Base-by-base conservation (phyloP, 2,113 vertebrate genomes). In the Sander vitreus region DNA sequence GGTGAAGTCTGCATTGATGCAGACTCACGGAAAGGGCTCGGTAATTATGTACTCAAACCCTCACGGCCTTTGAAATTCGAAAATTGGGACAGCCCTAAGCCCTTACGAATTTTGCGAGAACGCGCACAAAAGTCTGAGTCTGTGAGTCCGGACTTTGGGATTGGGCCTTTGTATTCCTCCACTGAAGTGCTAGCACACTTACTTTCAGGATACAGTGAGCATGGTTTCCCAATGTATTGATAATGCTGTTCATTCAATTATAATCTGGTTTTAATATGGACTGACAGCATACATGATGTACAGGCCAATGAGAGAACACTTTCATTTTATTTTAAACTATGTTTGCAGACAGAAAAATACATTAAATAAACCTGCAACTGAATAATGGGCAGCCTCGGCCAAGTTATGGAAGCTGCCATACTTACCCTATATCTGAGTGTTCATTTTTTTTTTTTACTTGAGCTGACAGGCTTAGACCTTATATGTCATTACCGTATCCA, bases 351-450 rank as follows among this genome's bases (percentile, higher is more conserved):
- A 68, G 62, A 16, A 36, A 62, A 33, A 7, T 19, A 53, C 51
- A n/a, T 75, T 78, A 76, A 75, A 72, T 59, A 45, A 69, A 69
- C 54, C 48, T 36, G 59, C 71, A 81, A 65, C 25, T 60, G 71
- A 84, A 54, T 68, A 19, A 66, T 53, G 45, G 27, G 45, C 45
- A 54, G 62, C 48, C 72, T 55, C 12, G 1, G 47, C 60, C 50
- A 59, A 67, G 39, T 66, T 53, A 10, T 80, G 55, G 6, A 83
- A 60, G 54, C 65, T 55, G 48, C 65, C 73, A 2, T 25, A 62
- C 33, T 10, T 67, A 75, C 63, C 9, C 0, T 43, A 11, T 43
- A 76, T 76, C 12, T 67, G 70, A 64, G 30, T 21, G 25, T 45
- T 69, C 1, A 25, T 53, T 39, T 39, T 43, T 33, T 18, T 19